Evolutionary conservation across 2,888 invertebrate genomes (phyloP).

Genomic region (Auanema sp.): DNA sequence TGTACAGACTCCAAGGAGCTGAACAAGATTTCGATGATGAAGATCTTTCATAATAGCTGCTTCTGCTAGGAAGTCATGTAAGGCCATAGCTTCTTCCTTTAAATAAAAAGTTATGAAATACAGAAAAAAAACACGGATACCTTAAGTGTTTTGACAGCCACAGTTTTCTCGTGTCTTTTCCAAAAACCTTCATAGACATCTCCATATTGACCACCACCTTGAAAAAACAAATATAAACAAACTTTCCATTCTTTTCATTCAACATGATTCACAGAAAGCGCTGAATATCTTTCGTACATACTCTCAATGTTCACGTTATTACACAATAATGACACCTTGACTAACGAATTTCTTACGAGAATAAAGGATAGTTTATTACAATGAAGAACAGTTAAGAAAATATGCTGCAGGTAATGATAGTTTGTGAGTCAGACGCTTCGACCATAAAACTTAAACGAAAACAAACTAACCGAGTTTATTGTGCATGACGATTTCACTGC

Average conservation of each 20-base stretch:
- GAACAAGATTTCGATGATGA: conserved; percentile 97
- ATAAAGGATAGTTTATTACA: no score
- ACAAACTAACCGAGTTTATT: conserved; percentile 54
- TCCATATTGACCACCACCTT: conserved; percentile 83
- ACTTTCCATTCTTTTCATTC: no score
- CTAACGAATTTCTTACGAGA: no score
- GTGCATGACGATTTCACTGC: conserved; percentile 67
- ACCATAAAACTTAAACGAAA: neutral
- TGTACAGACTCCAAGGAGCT: conserved; percentile 95
- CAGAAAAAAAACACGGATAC: conserved; percentile 60
- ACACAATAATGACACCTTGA: no score
- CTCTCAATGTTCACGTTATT: neutral
- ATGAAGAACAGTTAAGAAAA: no score
- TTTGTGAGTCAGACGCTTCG: neutral
- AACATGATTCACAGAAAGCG: no score
- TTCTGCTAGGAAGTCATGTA: conserved; percentile 97
- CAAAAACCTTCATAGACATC: conserved; percentile 91
- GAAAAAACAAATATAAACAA: conserved; percentile 34
- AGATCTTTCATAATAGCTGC: conserved; percentile 99
- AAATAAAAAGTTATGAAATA: conserved; percentile 1
- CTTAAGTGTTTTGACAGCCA: conserved; percentile 97
- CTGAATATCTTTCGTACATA: neutral
- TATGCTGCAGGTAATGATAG: no score
- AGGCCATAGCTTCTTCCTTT: conserved; percentile 93
- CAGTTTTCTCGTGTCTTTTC: conserved; percentile 93